A percentile compares a stretch with the other conserved stretches of the same genome.
Evolutionary conservation across 1,140 invertebrate species (phyloP).

Genomic region (Carposina sasakii): DNA sequence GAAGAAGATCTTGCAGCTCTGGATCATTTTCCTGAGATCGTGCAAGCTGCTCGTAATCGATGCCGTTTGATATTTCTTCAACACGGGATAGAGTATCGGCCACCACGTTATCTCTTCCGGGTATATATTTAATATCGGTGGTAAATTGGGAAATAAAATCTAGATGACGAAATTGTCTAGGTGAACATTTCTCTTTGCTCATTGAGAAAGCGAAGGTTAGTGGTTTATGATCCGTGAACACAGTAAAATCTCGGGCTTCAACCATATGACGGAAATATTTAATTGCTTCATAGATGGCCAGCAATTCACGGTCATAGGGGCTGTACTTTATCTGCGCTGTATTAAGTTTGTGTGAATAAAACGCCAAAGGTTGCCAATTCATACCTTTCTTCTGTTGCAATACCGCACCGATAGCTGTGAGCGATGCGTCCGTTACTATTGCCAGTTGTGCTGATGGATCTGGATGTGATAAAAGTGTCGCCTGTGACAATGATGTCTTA

Average conservation of each 20-base stretch:
- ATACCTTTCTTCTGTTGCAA: slow-evolving; percentile 1
- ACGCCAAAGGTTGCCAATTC: slow-evolving; percentile 21
- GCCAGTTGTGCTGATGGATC: neutral
- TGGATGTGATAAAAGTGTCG: slow-evolving; percentile 2
- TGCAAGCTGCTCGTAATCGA: slow-evolving; percentile 17
- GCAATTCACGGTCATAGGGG: slow-evolving; percentile 7
- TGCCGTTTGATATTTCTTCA: neutral
- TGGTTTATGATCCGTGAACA: neutral
- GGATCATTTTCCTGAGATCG: slow-evolving; percentile 23
- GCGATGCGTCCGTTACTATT: slow-evolving; percentile 6
- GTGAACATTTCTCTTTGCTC: neutral
- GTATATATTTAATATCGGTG: slow-evolving; percentile 35
- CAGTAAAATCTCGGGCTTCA: neutral
- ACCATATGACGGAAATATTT: slow-evolving; percentile 1
- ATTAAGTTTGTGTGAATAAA: slow-evolving; percentile 6
- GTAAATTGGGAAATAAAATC: slow-evolving; percentile 35
- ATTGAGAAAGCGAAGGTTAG: neutral
- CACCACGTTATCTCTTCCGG: slow-evolving; percentile 29
- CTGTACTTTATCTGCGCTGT: slow-evolving; percentile 6
- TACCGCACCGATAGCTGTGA: slow-evolving; percentile 3
- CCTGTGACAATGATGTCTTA: neutral
- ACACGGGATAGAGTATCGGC: slow-evolving; percentile 28
- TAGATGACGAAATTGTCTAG: slow-evolving; percentile 14
- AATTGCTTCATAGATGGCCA: slow-evolving; percentile 7
- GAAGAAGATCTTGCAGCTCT: slow-evolving; percentile 22